phyloP scores from a whole-genome alignment of 2,113 vertebrate species.

The Poeciliopsis prolifica region DNA sequence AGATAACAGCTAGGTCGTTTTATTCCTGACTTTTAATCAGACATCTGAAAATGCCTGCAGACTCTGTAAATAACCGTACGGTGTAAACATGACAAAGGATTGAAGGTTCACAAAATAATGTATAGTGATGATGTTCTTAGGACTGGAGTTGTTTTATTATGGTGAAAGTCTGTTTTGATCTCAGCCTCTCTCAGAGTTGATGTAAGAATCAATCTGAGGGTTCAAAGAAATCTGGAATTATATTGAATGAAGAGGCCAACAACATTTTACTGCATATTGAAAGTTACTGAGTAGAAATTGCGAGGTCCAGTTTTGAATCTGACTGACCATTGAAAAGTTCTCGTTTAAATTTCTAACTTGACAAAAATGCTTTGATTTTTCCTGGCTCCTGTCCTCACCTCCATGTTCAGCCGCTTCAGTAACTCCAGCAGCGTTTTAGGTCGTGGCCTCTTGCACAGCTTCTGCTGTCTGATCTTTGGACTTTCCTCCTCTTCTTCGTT shows the following conservation, averaged over 20 bases:
- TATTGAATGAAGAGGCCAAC: not conserved
- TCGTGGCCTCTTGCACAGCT: constrained; percentile 80
- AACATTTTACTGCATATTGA: too few relatives aligned
- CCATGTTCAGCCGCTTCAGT: constrained; percentile 85
- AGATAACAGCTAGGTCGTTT: not conserved
- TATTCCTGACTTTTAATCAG: not conserved
- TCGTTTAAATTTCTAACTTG: not conserved
- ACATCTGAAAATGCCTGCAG: not conserved
- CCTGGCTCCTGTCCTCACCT: constrained; percentile 78
- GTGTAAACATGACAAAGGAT: not conserved
- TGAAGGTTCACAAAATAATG: not conserved
- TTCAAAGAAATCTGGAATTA: not conserved
- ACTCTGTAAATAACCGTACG: not conserved
- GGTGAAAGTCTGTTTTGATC: not conserved
- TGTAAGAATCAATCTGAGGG: not conserved
- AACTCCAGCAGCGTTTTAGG: constrained; percentile 89
- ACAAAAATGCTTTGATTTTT: not conserved
- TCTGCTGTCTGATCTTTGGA: constrained; percentile 81
- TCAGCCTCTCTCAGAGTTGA: not conserved
- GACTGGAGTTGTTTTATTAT: not conserved
- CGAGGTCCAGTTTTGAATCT: not conserved
- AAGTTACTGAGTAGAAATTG: not conserved
- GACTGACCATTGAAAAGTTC: not conserved
- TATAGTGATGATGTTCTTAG: not conserved
- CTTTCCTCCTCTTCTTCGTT: constrained; percentile 85